Evolutionary conservation across 1,140 invertebrate genomes (phyloP).

Genomic region (Marisa cornuarietis): DNA sequence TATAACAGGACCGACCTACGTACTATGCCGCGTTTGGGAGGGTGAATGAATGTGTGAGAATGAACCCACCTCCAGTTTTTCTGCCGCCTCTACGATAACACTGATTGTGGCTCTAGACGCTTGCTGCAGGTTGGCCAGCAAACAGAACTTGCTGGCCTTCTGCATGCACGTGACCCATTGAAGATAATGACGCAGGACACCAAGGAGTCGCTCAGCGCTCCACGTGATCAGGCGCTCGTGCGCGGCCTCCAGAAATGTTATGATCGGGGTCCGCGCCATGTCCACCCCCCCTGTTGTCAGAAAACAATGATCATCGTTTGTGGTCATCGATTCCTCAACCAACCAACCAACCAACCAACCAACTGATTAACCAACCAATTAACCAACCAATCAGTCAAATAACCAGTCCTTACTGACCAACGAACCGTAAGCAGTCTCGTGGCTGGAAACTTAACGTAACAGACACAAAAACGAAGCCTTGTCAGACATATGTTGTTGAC

Average conservation of each 20-base stretch:
- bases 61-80: conserved; percentile 19
- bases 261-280: conserved; percentile 6
- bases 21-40: too few species aligned
- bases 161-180: conserved; percentile 3
- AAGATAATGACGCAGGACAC: conserved; percentile 11
- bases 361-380: too few species aligned
- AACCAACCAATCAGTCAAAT: too few species aligned
- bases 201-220: not conserved
- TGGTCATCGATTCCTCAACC: not conserved
- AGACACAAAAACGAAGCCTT: too few species aligned
- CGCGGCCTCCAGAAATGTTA: conserved; percentile 8
- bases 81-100: conserved; percentile 24
- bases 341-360: too few species aligned
- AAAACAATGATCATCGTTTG: not conserved
- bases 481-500: too few species aligned
- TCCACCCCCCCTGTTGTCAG: conserved; percentile 13
- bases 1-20: too few species aligned
- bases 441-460: too few species aligned
- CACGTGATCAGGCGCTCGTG: not conserved
- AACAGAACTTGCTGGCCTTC: not conserved
- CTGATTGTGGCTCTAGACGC: conserved; percentile 25
- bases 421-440: too few species aligned
- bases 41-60: not conserved
- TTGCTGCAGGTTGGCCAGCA: conserved; percentile 20
- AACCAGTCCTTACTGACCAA: too few species aligned